Base-by-base conservation (phyloP, 2,113 vertebrate genomes). In the Amblyornis subalaris region DNA sequence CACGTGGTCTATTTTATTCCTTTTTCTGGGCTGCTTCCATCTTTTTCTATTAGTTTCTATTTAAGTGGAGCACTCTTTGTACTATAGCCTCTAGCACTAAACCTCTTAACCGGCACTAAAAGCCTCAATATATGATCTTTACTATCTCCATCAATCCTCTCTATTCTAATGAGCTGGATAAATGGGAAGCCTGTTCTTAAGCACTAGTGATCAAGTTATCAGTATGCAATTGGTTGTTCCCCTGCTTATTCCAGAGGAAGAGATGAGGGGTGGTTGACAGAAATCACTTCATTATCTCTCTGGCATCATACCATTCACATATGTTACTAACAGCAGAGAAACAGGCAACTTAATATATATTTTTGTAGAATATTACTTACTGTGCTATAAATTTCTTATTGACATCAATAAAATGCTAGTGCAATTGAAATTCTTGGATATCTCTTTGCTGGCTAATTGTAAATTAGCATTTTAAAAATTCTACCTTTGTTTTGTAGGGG, bases 81-180 rank as follows among this genome's bases (percentile, higher is more conserved):
- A 60, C 57, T 50, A 45, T 48, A 83, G 76, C 83, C 69, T 90
- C 76, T 48, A 80, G 90, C 76, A 85, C 84, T 55, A 94, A 93
- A 94, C 45, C 42, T 83, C 90, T 88, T 91, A 77, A 74, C 72
- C 73, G 50, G 61, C 75, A 71, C 42, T 87, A 78, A 90, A 82
- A 91, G 24, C 73, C 79, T 89, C 67, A 75, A 48, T 74, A 72
- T 67, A 45, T 69, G 57, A 74, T 86, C 94, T 95, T 84, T 91
- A 72, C 75, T 66, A 65, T 35, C 25, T 42, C 14, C 44, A 79
- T 83, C 87, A 83, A 88, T 81, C 38, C 38, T 91, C 53, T 88
- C 93, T 89, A 92, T 82, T 95, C 74, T 84, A 94, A 96, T 89
- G 50, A 91, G 75, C n/a, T 75, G 35, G 24, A 69, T 55, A 89